Conservation (phyloP, 2,113 vertebrate genomes). For the Illadopsis cleaveri region DNA sequence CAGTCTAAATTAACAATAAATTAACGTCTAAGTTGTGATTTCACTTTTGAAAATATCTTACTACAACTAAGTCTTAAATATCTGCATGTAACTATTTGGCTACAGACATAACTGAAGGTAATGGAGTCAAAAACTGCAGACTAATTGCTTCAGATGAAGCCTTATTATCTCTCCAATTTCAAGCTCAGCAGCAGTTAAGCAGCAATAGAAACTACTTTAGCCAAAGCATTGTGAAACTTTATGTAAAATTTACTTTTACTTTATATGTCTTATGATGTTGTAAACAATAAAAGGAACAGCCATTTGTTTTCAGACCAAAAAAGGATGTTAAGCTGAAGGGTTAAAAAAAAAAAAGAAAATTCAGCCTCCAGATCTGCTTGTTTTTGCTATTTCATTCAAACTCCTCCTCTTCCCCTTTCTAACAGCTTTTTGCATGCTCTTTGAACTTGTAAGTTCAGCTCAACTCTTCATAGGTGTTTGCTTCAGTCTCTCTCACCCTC, state of each 20-base stretch:
- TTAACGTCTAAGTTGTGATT: neutral
- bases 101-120: neutral
- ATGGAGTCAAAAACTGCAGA: constrained; percentile 24
- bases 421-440: fast-evolving
- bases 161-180: neutral
- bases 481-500: neutral
- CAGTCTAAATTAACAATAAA: constrained; percentile 15
- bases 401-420: neutral
- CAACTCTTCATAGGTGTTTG: neutral
- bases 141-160: constrained; percentile 28
- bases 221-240: neutral
- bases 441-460: neutral
- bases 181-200: neutral
- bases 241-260: neutral
- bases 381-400: neutral
- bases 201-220: neutral
- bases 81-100: neutral
- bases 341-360: neutral
- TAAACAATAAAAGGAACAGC: neutral
- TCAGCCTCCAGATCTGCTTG: neutral
- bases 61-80: neutral
- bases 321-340: neutral
- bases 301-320: neutral
- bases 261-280: neutral
- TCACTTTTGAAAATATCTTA: neutral